Percentiles rank a stretch among this genome's conserved stretches.
phyloP scores from a whole-genome alignment of 1,140 invertebrate species.

The Zelostemma sp. region DNA sequence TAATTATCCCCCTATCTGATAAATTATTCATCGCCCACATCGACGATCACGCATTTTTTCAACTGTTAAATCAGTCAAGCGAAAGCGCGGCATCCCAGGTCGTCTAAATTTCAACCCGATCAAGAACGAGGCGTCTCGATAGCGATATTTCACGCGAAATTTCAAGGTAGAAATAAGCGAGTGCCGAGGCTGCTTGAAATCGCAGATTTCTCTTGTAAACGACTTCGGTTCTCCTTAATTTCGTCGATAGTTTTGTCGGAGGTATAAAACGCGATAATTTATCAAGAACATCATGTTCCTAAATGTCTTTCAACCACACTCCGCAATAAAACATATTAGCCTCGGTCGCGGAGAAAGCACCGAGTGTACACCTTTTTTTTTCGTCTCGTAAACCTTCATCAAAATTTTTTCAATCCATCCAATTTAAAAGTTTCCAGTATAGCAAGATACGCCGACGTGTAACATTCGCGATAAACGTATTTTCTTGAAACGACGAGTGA shows the following conservation, averaged over 20 bases:
- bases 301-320: slow-evolving; percentile 30
- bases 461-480: too few species aligned
- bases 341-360: slow-evolving; percentile 32
- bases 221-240: slow-evolving; percentile 16
- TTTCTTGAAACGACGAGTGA: too few species aligned
- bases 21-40: slow-evolving; percentile 13
- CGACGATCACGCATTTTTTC: not conserved
- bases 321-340: slow-evolving; percentile 27
- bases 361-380: slow-evolving; percentile 25
- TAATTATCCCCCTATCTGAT: slow-evolving; percentile 15
- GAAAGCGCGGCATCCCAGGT: slow-evolving; percentile 16
- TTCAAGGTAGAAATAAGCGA: too few species aligned
- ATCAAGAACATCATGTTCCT: slow-evolving; percentile 22
- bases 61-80: slow-evolving; percentile 11
- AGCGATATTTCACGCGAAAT: too few species aligned
- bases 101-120: too few species aligned
- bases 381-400: slow-evolving; percentile 7
- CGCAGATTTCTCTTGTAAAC: slow-evolving; percentile 30
- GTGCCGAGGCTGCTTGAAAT: too few species aligned
- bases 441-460: too few species aligned
- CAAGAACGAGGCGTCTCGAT: too few species aligned
- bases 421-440: too few species aligned
- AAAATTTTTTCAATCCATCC: too few species aligned
- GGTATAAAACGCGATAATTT: not conserved
- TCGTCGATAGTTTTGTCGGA: slow-evolving; percentile 21